Base-by-base conservation (phyloP, 2,797 vertebrate genomes). In the Chaetodon trifasciatus region DNA sequence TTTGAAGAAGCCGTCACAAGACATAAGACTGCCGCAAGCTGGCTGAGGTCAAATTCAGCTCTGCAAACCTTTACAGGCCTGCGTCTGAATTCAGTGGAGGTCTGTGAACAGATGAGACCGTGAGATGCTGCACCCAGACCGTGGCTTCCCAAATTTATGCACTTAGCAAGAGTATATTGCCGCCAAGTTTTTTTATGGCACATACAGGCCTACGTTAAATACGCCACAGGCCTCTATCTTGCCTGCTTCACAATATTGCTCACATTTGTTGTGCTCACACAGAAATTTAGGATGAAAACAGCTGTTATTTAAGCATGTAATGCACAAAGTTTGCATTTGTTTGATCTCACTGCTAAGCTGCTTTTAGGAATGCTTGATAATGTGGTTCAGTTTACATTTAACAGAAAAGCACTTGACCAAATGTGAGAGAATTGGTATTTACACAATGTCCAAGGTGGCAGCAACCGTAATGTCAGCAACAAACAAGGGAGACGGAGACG, bases 211-310 rank as follows among this genome's bases (percentile, higher is more conserved):
- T 13, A 44, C 23, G 32, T 42, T 70, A 68, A 78, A 77, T 76
- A 66, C 60, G 69, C 57, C 16, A 8, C 37, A 70, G 70, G 72
- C 69, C 74, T 75, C 65, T 61, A 65, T 78, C 80, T 76, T 79
- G 77, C 88, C 89, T 90, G 90, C 86, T 70, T 88, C 63, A 82
- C 70, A 57, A 85, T 87, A 91, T 81, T 89, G 72, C 76, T 89
- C 49, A 69, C 61, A n/a, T 82, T 84, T 69, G 55, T 76, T 74
- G 70, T 44, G 57, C 44, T 62, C 64, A 77, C 72, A 83, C 69
- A 71, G 58, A 86, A 65, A 70, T 65, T 56, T 28, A 79, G 28
- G 23, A 72, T 77, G 66, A 69, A 71, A 82, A 72, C 50, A 47
- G 63, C 39, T 46, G 44, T 66, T 63, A 61, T 63, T 81, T 62